Evolutionary conservation across 2,113 vertebrate genomes (phyloP).

Genomic region (Rhinoptilus africanus): DNA sequence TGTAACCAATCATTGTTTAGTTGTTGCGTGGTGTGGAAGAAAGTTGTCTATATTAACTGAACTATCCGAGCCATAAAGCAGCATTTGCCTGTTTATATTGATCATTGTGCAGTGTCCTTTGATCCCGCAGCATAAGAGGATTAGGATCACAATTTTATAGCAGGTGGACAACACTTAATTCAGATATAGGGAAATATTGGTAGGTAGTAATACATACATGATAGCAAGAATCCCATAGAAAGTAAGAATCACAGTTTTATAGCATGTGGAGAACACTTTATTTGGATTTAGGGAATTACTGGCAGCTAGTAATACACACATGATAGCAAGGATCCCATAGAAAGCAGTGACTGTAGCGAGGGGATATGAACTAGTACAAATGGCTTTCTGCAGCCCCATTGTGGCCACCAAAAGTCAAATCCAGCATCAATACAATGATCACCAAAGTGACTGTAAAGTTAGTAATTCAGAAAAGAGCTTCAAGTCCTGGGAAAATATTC

Average conservation of each 20-base stretch:
- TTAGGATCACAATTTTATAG: neutral
- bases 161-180: neutral
- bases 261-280: neutral
- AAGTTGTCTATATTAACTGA: too few relatives aligned
- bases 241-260: neutral
- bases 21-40: too few relatives aligned
- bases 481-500: neutral
- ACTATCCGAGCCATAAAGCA: too few relatives aligned
- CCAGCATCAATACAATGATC: neutral
- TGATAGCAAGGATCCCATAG: neutral
- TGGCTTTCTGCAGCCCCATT: neutral
- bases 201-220: neutral
- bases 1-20: too few relatives aligned
- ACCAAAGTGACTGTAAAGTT: neutral
- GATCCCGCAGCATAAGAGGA: too few relatives aligned
- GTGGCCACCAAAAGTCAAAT: neutral
- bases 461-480: neutral
- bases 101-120: too few relatives aligned
- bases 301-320: neutral
- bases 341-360: neutral
- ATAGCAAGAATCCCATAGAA: neutral
- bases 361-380: neutral
- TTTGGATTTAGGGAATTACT: neutral
- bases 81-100: too few relatives aligned
- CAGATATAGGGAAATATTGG: neutral